phyloP scores from a whole-genome alignment of 2,113 vertebrate genomes.

The Engraulis encrasicolus region DNA sequence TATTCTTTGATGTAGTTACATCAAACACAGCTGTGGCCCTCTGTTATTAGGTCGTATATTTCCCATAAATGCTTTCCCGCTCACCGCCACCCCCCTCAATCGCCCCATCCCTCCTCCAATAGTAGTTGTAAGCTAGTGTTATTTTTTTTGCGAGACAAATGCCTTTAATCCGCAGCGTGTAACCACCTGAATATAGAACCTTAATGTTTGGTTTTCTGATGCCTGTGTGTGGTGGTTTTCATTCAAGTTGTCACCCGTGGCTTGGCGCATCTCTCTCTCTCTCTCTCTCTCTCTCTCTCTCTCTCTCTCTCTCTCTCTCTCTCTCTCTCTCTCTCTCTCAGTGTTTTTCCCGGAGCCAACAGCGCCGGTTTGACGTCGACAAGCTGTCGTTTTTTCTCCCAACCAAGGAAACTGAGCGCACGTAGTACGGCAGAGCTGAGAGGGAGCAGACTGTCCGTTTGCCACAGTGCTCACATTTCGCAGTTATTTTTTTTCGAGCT shows the following conservation, averaged over 20 bases:
- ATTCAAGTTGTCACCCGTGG: constrained; percentile 11
- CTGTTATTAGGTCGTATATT: constrained; percentile 9
- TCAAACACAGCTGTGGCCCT: constrained; percentile 7
- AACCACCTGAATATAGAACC: neutral
- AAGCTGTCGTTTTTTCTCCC: neutral
- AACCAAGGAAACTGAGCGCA: neutral
- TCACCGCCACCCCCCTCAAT: neutral
- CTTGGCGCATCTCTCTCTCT: neutral
- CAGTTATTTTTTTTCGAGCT: neutral
- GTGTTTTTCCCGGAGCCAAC: constrained; percentile 13
- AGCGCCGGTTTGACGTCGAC: constrained; percentile 43
- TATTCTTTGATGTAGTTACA: neutral
- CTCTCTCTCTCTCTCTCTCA: too few species aligned
- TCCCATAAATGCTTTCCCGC: neutral
- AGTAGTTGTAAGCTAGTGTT: neutral
- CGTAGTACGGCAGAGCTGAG: neutral
- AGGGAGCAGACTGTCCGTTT: neutral
- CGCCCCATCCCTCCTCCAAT: neutral
- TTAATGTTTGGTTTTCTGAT: neutral
- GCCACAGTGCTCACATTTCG: neutral
- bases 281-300: too few species aligned
- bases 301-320: too few species aligned
- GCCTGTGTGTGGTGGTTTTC: neutral
- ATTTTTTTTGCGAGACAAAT: neutral
- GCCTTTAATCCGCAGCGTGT: neutral